Base-by-base conservation (phyloP, 2,888 invertebrate species). In the Hirtodrosophila alboralis region DNA sequence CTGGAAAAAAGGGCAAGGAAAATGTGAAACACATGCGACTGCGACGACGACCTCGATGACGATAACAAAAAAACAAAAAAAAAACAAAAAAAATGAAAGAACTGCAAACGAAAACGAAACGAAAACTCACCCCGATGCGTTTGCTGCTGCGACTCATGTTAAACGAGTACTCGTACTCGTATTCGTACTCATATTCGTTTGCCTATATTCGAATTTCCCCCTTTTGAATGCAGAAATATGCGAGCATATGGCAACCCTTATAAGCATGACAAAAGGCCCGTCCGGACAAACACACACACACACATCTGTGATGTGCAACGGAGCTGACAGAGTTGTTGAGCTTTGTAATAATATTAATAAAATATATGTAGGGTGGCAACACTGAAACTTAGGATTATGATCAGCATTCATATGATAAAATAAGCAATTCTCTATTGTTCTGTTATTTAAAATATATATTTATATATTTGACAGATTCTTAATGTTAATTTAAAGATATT, bases 1-100 rank as follows among this genome's bases (percentile, higher is more conserved):
- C 67, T 49, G 41, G 62, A 34, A 47, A 74, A 67, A 78, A 78
- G 84, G 75, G 75, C 75, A 75, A 75, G 79, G 76, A 85, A 86
- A 85, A 83, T 80, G 84, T 65, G 76, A 85, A 86, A 86, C 80
- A 80, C 80, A 80, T 79, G 78, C 84, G 84, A 75, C 80, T 66
- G 37, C 62, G 41, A 61, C 72, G 69, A 48, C 74, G 76, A 85
- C 83, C 85, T 84, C 79, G 79, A 79, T 79, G 79, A 85, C 79
- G 79, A 79, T 79, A 79, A 85, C 85, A 85, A 57, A 52, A 54
- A 59, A 56, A 31, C 26, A 47, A 33, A 37, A 41, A 31, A 7
- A 36, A 27, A 33, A 40, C 10, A 36, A 38, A 26, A 43, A 34
- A 34, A 49, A 37, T 52, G 23, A 47, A 47, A 45, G 49, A 47